Percentiles rank a stretch among this genome's conserved stretches.
Evolutionary conservation across 1,140 invertebrate species (phyloP).

Genomic region (Gerris buenoi): DNA sequence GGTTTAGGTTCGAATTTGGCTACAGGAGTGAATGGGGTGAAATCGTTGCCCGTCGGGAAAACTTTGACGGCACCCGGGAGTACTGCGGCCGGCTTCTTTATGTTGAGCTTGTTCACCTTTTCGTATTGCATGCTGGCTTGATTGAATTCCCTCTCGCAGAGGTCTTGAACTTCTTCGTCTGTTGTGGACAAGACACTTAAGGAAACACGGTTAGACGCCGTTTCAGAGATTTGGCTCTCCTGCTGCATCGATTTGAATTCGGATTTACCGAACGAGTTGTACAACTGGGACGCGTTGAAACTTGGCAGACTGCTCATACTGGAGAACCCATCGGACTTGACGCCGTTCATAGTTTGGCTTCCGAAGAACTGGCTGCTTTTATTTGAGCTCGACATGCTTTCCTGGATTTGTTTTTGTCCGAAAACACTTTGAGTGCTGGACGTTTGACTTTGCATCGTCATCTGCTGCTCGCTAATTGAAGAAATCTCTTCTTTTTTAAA

Average conservation of each 20-base stretch:
- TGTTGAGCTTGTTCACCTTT: slow-evolving; percentile 7
- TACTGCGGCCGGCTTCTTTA: slow-evolving; percentile 10
- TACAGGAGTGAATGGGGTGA: background rate
- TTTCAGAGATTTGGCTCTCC: background rate
- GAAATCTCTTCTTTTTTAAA: background rate
- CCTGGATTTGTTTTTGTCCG: background rate
- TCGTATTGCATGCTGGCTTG: slow-evolving; percentile 14
- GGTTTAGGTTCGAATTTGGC: background rate
- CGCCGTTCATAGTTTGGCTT: background rate
- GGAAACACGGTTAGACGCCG: background rate
- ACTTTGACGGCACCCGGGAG: slow-evolving; percentile 7
- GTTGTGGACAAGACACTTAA: background rate
- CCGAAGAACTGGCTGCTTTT: background rate
- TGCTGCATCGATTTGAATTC: background rate
- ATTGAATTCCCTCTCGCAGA: slow-evolving; percentile 16
- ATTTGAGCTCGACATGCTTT: background rate
- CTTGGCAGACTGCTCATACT: background rate
- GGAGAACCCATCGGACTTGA: too few relatives aligned
- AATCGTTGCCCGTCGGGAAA: background rate
- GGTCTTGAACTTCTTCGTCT: slow-evolving; percentile 19
- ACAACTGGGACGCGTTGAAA: background rate
- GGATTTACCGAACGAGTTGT: background rate
- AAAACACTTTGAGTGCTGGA: background rate
- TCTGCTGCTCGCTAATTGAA: background rate
- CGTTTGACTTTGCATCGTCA: background rate